Base-by-base conservation (phyloP, 2,113 vertebrate genomes). In the Trichomycterus rosablanca region DNA sequence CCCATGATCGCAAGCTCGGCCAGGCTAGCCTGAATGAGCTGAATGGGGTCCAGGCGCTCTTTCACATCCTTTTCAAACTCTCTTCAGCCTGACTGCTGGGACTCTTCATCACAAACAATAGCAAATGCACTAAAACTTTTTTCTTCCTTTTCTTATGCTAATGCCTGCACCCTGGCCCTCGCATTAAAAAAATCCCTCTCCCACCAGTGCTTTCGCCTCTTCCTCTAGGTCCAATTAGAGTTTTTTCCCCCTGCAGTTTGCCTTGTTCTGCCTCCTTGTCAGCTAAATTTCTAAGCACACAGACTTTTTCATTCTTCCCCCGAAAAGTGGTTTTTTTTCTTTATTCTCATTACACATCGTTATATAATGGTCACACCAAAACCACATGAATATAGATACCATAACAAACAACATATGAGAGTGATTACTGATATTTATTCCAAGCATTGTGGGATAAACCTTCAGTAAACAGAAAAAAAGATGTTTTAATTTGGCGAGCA, bases 71-170 rank as follows among this genome's bases (percentile, higher is more conserved):
- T 84, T 85, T 88, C 89, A 86, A 70, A 59, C 19, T 76, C 79
- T 84, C 86, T 81, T 82, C 84, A 74, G 67, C 79, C 84, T 87
- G 87, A 89, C 91, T 90, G 89, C 84, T 87, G 86, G 81, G 90
- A 89, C 89, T 90, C 91, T 86, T 87, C 90, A 90, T 84, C 79
- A 83, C 77, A 83, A 81, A 97, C 93, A 95, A 95, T 87, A 74
- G 89, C 76, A 85, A 89, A 92, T 81, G 90, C 91, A 87, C 87
- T 89, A 89, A 91, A 92, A 89, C 83, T 91, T 90, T 92, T 88
- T 95, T 93, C 90, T 93, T 85, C 39, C 30, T 57, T 57, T 95
- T 93, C 90, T 93, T 85, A 95, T 97, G 93, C 91, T 92, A 97
- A 97, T 95, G 75, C 65, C 63, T 26, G 78, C 80, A 83, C 87